Percentiles rank a stretch among this genome's conserved stretches.
phyloP scores from a whole-genome alignment of 1,140 invertebrate species.

The Thaumetopoea pityocampa region DNA sequence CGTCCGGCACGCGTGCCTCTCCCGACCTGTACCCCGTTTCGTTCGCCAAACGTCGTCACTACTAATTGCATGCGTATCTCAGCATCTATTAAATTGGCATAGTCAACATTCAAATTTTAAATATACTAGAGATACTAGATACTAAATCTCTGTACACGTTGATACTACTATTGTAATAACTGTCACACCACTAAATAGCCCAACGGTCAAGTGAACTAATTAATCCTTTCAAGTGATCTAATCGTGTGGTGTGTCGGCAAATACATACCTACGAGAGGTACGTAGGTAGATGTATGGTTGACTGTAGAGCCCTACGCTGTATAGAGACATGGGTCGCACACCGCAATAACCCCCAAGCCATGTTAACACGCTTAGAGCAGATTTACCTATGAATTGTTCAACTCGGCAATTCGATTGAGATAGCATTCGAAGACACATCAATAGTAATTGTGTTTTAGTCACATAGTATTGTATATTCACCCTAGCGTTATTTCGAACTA shows the following conservation, averaged over 20 bases:
- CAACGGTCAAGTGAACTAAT: constrained; percentile 19
- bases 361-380: constrained; percentile 66
- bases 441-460: constrained; percentile 20
- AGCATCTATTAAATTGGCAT: constrained; percentile 34
- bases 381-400: constrained; percentile 69
- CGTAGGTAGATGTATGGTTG: constrained; percentile 7
- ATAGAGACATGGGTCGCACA: constrained; percentile 48
- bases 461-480: not conserved
- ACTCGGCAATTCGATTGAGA: constrained; percentile 53
- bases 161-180: constrained; percentile 21
- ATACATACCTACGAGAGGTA: constrained; percentile 12
- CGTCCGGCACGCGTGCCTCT: constrained; percentile 31
- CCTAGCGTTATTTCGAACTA: no score
- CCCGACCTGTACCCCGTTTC: constrained; percentile 41
- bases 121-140: no score
- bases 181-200: constrained; percentile 13
- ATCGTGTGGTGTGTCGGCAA: constrained; percentile 15
- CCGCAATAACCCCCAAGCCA: constrained; percentile 59
- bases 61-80: constrained; percentile 55
- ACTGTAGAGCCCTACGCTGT: constrained; percentile 15
- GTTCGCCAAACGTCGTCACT: constrained; percentile 50
- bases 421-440: constrained; percentile 42
- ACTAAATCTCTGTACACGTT: no score
- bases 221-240: constrained; percentile 28
- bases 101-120: constrained; percentile 1